phyloP scores from a whole-genome alignment of 2,797 vertebrate species.

The Emys orbicularis region DNA sequence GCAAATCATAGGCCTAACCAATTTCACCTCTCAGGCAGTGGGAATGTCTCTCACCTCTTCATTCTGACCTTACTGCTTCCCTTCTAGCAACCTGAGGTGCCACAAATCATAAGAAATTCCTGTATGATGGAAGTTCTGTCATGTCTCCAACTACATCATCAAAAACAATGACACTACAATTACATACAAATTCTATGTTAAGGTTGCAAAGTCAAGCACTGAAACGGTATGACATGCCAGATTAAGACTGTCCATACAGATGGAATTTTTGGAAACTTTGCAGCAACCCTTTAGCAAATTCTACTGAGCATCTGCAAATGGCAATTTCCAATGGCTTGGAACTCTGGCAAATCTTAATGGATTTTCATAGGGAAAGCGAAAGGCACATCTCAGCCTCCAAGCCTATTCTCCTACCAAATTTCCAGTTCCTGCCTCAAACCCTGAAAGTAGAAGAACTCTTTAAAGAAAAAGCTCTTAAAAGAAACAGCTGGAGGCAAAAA shows the following conservation, averaged over 20 bases:
- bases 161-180: neutral
- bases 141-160: neutral
- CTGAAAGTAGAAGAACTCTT: neutral
- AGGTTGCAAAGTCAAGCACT: neutral
- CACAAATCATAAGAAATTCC: neutral
- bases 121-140: neutral
- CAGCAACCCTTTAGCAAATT: neutral
- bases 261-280: neutral
- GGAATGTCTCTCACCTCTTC: neutral
- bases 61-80: neutral
- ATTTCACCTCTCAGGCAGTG: neutral
- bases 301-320: neutral
- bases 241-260: neutral
- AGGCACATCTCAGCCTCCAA: neutral
- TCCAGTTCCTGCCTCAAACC: neutral
- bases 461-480: neutral
- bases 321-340: neutral
- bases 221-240: neutral
- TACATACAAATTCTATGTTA: neutral
- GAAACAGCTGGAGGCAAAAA: neutral
- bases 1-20: rapidly evolving
- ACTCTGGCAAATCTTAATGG: neutral
- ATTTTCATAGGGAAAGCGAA: neutral
- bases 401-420: neutral
- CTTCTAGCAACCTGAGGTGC: neutral